Evolutionary conservation across 2,113 vertebrate species (phyloP).

Genomic region (Asarcornis scutulata): DNA sequence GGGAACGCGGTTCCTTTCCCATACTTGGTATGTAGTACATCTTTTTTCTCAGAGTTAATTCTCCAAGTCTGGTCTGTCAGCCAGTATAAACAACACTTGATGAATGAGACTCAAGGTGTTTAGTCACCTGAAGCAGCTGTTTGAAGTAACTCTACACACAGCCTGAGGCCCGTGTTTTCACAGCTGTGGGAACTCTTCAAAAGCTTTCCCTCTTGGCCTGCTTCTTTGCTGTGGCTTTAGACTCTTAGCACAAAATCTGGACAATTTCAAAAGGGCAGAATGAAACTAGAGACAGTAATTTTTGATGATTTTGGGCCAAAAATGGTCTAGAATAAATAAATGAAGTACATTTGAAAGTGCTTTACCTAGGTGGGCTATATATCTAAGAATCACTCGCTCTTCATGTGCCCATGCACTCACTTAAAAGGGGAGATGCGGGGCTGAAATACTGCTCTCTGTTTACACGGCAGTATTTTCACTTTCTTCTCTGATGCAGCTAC

Average conservation of each 20-base stretch:
- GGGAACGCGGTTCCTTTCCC: conserved; percentile 76
- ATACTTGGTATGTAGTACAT: conserved; percentile 81
- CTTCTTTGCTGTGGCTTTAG: conserved; percentile 82
- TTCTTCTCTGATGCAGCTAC: conserved; percentile 58
- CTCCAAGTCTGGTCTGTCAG: conserved; percentile 85
- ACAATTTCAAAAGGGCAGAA: conserved; percentile 84
- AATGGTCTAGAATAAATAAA: conserved; percentile 88
- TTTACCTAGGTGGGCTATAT: conserved; percentile 89
- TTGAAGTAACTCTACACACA: conserved; percentile 85
- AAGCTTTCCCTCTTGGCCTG: conserved; percentile 83
- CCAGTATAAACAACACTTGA: conserved; percentile 91
- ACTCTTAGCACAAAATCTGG: conserved; percentile 81
- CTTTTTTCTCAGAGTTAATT: conserved; percentile 86
- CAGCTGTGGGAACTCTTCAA: conserved; percentile 91
- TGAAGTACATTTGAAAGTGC: conserved; percentile 83
- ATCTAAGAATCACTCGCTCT: conserved; percentile 73
- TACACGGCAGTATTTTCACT: conserved; percentile 70
- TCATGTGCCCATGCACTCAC: conserved; percentile 28
- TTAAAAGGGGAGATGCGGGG: conserved; percentile 56
- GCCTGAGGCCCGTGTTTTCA: conserved; percentile 88
- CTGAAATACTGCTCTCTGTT: conserved; percentile 65
- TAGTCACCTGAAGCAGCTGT: conserved; percentile 94
- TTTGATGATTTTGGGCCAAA: conserved; percentile 85
- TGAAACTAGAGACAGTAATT: conserved; percentile 87
- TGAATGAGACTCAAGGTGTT: conserved; percentile 95